Evolutionary conservation across 1,140 invertebrate genomes (phyloP), one percentile per base, ranked within the genome.

Genomic region (Spodoptera frugiperda): DNA sequence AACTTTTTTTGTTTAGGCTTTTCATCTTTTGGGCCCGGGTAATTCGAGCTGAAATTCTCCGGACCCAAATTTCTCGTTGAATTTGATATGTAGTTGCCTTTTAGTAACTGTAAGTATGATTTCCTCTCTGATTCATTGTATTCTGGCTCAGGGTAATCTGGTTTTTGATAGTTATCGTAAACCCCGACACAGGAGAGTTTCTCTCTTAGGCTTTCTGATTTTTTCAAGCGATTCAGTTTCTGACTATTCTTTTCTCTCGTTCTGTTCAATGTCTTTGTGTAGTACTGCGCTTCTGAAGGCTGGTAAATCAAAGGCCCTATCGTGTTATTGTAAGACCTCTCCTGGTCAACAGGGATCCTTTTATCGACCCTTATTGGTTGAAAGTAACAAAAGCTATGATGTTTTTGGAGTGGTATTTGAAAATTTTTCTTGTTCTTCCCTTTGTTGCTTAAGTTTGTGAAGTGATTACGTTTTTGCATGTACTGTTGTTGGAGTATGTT

Each of bases 311-410:
- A 82, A 11, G 92, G 89, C 11, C 91, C 92, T 84, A 93, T 92
- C 6, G 95, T 95, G 67, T 95, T 95, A 75, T 95, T 87, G 79
- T 93, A 93, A 1, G 91, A 81, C 73, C 88, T 82, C 78, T 94
- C 90, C 85, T 93, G 88, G 67, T 92, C 88, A 78, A 93, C 85
- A 19, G 92, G 87, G 21, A 92, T 90, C 78, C 91, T 82, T 79
- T 94, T 90, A 84, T 93, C 88, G 71, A 92, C 90, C 87, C 91
- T 92, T 84, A 95, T 95, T 30, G 95, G 96, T 91, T 96, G 96
- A 76, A 96, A 96, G 83, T 96, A 96, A 77, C 94, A 94, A 83
- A 96, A 96, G 84, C 95, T 96, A 88, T 96, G 95, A 89, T 96
- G 95, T 88, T 96, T 96, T 85, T 96, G 96, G 25, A 96, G 82